Base-by-base conservation (phyloP, 2,797 vertebrate species). In the Argya squamiceps region DNA sequence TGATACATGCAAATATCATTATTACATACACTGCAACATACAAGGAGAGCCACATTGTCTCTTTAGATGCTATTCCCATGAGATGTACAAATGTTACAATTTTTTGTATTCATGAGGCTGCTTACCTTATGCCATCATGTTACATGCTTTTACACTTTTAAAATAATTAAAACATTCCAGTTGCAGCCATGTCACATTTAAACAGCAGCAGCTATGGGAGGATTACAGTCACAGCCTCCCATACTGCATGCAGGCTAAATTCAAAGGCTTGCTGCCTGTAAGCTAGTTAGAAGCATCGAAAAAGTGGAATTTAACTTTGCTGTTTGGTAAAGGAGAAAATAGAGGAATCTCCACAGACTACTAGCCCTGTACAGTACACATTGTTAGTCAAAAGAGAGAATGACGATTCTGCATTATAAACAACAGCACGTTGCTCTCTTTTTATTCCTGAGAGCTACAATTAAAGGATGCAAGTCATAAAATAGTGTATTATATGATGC, bases 361-460 rank as follows among this genome's bases (percentile, higher is more conserved):
- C 55, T 67, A 84, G 52, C n/a, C 47, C 56, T 50, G 53, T 37
- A 59, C 29, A 55, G 62, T 56, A 46, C 63, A 53, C 43, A 58
- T 59, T 71, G 34, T 89, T 97, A 97, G 96, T 97, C 95, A 96
- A 93, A 96, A 89, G 77, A 95, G 69, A 95, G 83, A 91, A 83
- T 65, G 64, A 44, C 73, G 94, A 89, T 95, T 92, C 71, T 91
- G 70, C 82, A 81, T 92, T 92, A 88, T 85, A 96, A 91, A 95
- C 74, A 91, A 83, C 91, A 73, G 43, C 46, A 65, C 62, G 97
- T 86, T 84, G 56, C 67, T 91, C 91, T 95, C 89, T 82, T 91
- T 97, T 96, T 97, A 97, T 97, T 97, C 97, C 97, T 96, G 96
- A 98, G 97, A 98, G 97, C 96, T 97, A 96, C 97, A 98, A 98